Evolutionary conservation across 2,888 invertebrate species (phyloP).

Genomic region (Lasioglossum oenotherae): DNA sequence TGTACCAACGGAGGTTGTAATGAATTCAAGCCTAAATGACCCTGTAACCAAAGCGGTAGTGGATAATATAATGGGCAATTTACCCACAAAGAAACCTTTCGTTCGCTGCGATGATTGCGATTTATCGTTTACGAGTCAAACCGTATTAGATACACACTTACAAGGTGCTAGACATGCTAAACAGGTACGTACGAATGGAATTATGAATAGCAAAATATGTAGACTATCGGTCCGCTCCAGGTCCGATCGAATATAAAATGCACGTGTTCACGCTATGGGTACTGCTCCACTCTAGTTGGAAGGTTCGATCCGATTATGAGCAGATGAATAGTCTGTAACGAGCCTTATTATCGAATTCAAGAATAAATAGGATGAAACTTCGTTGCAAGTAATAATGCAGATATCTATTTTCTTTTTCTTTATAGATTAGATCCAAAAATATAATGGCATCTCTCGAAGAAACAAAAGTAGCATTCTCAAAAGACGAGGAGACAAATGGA

Average conservation of each 20-base stretch:
- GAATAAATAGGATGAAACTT: not conserved
- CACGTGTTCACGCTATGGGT: too few relatives aligned
- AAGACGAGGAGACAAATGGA: constrained; percentile 81
- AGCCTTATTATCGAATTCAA: not conserved
- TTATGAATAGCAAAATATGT: not conserved
- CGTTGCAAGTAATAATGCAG: not conserved
- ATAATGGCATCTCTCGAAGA: constrained; percentile 82
- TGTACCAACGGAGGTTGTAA: constrained; percentile 68
- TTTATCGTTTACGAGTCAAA: constrained; percentile 84
- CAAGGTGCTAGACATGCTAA: constrained; percentile 83
- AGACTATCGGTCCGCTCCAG: too few relatives aligned
- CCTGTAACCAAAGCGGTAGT: constrained; percentile 85
- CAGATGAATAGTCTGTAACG: too few relatives aligned
- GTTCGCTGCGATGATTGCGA: constrained; percentile 84
- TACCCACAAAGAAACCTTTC: constrained; percentile 83
- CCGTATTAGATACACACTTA: constrained; percentile 85
- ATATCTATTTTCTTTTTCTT: not conserved
- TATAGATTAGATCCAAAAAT: constrained; percentile 81
- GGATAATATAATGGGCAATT: constrained; percentile 85
- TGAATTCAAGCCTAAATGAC: constrained; percentile 77
- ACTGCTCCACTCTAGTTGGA: too few relatives aligned
- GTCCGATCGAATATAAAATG: too few relatives aligned
- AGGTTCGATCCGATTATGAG: too few relatives aligned
- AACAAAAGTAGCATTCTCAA: constrained; percentile 81
- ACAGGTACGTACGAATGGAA: constrained; percentile 73